Evolutionary conservation across 2,888 invertebrate species (phyloP).

Genomic region (Branchipolynoe longqiensis): DNA sequence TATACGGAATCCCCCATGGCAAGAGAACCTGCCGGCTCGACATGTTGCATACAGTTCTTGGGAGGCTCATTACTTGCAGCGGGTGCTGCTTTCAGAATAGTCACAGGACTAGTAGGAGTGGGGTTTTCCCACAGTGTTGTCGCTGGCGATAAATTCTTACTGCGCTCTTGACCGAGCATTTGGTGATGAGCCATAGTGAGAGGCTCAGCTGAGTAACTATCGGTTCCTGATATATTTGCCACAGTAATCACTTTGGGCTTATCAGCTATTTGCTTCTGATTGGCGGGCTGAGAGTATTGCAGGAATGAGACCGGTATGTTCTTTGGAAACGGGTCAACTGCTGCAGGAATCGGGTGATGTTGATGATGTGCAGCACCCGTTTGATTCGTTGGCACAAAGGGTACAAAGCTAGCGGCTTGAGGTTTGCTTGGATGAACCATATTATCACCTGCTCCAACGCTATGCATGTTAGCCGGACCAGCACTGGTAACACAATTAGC

Average conservation of each 20-base stretch:
- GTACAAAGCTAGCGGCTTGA: not conserved
- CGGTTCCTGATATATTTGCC: not conserved
- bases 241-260: not conserved
- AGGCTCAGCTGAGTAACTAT: not conserved
- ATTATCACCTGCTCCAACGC: conserved; percentile 16
- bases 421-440: not conserved
- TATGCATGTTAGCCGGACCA: conserved; percentile 23
- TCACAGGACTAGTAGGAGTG: conserved; percentile 67
- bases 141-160: conserved; percentile 74
- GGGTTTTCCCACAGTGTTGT: conserved; percentile 78
- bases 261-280: conserved; percentile 21
- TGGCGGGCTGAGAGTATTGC: not conserved
- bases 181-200: conserved; percentile 30
- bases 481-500: conserved; percentile 20
- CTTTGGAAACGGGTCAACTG: not conserved
- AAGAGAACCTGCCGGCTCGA: not conserved
- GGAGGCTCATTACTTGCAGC: not conserved
- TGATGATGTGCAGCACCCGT: conserved; percentile 11
- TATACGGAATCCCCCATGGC: not conserved
- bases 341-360: not conserved
- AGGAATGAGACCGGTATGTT: not conserved
- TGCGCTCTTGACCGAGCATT: not conserved
- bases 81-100: conserved; percentile 17
- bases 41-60: conserved; percentile 31
- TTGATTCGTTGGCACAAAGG: not conserved